Base-by-base conservation (phyloP, 2,888 invertebrate species). In the Lasioglossum lativentre region DNA sequence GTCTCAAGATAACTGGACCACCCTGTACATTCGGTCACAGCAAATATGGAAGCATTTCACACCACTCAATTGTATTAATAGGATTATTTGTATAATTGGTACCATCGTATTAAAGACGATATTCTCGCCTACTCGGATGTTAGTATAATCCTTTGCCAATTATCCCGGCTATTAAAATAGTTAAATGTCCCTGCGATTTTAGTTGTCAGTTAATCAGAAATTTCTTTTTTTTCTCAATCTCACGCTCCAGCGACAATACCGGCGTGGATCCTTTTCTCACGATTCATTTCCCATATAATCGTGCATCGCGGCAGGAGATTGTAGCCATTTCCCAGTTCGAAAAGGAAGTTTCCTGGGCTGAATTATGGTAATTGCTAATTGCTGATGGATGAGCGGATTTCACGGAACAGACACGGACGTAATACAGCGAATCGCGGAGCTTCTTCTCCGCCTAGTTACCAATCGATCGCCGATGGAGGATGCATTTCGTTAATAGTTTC, bases 401-500 rank as follows among this genome's bases (percentile, higher is more conserved):
- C 73, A 74, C 68, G 70, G 42, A 73, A 75, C 45, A 72, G 68
- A 42, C 42, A 70, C 79, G 45, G 73, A 42, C 66, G 63, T 66
- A 63, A 30, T 27, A 27, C 23, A 19, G 56, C 70, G 74, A 70
- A 45, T 71, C 80, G 76, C 27, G 34, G 14, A 59, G 75, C 72
- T 78, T 59, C 76, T 75, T 76, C 75, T 45, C 16, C 63, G 59
- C 30, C 63, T 75, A 42, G 74, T 71, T 70, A 40, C 73, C 75
- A 40, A 80, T 85, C 86, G 78, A 86, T 84, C 72, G 47, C 38
- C 84, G 77, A 87, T 72, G 75, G 52, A 47, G 75, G 90, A 83
- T 80, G 90, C 87, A 90, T 86, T 85, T 86, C 82, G 74, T 82
- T 89, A 83, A 90, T 85, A 89, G 82, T 80, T 89, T 83, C 80